Conservation (phyloP, 2,888 invertebrate genomes). For the Polymixis lichenea region DNA sequence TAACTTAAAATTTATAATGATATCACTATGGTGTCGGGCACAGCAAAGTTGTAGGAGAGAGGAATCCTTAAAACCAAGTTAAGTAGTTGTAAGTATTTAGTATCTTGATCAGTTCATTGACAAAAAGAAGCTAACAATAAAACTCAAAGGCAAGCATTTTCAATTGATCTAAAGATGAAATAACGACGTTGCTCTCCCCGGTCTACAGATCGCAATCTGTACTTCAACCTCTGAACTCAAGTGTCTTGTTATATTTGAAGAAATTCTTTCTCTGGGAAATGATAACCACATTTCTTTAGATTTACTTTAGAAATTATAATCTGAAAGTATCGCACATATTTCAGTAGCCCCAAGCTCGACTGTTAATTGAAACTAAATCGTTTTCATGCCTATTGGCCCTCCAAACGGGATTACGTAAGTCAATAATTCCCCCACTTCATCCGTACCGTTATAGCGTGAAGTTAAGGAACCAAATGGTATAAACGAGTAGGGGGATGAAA, state of each 20-base stretch:
- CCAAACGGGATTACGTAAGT: conserved; percentile 67
- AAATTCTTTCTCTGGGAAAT: conserved; percentile 1
- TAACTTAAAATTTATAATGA: background rate
- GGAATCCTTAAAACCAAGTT: background rate
- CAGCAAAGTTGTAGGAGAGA: background rate
- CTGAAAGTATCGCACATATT: conserved; percentile 7
- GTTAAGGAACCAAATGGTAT: conserved; percentile 55
- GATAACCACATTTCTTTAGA: background rate
- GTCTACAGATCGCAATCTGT: conserved; percentile 10
- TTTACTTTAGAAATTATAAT: background rate
- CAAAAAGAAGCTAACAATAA: conserved; percentile 12
- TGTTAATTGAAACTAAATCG: conserved; percentile 69
- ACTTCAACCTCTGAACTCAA: conserved; percentile 22
- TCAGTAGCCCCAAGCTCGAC: conserved; percentile 54
- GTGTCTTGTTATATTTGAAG: conserved; percentile 19
- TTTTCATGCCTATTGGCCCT: conserved; percentile 70
- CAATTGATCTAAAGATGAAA: conserved; percentile 28
- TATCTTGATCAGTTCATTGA: background rate
- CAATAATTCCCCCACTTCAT: conserved; percentile 67
- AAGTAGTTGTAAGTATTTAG: background rate
- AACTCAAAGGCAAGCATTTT: conserved; percentile 12
- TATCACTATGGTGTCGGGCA: background rate
- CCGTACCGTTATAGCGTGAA: conserved; percentile 65
- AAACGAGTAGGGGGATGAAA: conserved; percentile 61
- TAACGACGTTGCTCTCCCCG: conserved; percentile 25